Evolutionary conservation across 2,888 invertebrate genomes (phyloP).

Genomic region (Rhimphoctona megacephalus): DNA sequence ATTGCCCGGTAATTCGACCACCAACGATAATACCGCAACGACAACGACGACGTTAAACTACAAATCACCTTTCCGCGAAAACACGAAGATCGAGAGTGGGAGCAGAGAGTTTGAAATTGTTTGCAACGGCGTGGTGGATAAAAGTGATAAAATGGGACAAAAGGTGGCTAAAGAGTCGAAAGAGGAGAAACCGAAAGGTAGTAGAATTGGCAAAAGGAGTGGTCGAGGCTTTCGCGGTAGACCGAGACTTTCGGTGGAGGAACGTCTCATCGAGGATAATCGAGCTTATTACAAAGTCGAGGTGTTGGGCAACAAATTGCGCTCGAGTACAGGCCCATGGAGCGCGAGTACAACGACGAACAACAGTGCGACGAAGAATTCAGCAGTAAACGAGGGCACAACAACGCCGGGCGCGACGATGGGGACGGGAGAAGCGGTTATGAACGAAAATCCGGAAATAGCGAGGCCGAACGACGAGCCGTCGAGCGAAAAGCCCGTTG

Average conservation of each 20-base stretch:
- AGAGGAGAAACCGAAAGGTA: conserved; percentile 63
- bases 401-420: conserved; percentile 28
- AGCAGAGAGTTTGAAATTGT: conserved; percentile 40
- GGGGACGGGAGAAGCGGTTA: conserved; percentile 34
- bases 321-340: conserved; percentile 86
- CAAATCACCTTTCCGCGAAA: conserved; percentile 41
- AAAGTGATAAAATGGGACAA: conserved; percentile 61
- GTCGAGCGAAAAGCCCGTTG: conserved; percentile 86
- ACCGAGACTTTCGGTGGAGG: conserved; percentile 85
- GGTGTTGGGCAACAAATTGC: conserved; percentile 89
- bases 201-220: conserved; percentile 72
- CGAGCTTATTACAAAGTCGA: conserved; percentile 90
- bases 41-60: conserved; percentile 8
- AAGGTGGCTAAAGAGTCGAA: conserved; percentile 41
- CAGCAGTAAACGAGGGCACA: background rate
- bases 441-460: conserved; percentile 78
- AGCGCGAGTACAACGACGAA: conserved; percentile 56
- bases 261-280: conserved; percentile 86
- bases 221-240: conserved; percentile 75
- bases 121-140: conserved; percentile 68
- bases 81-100: conserved; percentile 32
- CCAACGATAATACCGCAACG: conserved; percentile 16
- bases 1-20: conserved; percentile 57
- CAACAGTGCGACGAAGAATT: conserved; percentile 8
- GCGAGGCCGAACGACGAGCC: conserved; percentile 73